Evolutionary conservation across 2,113 vertebrate genomes (phyloP).

Genomic region (Piaya cayana): DNA sequence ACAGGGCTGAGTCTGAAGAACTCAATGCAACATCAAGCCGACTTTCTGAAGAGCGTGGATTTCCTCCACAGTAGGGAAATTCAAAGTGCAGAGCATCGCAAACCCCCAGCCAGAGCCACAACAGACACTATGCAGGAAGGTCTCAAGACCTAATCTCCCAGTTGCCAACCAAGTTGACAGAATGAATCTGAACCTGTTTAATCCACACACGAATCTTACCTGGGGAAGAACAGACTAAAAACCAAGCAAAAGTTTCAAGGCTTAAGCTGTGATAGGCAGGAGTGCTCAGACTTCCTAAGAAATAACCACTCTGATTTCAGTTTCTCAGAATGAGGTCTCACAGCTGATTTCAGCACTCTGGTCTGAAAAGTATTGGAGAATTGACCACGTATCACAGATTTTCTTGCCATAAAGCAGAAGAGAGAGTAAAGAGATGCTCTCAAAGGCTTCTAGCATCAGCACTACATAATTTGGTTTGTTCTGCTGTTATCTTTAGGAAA

Average conservation of each 20-base stretch:
- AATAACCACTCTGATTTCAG: not conserved
- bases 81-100: not conserved
- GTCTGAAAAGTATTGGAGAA: not conserved
- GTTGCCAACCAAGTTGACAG: not conserved
- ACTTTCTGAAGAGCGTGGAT: not conserved
- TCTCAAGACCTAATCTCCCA: not conserved
- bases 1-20: not conserved
- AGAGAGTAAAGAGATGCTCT: not conserved
- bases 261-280: not conserved
- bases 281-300: not conserved
- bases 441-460: not conserved
- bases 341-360: not conserved
- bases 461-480: not conserved
- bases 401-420: not conserved
- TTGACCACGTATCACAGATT: not conserved
- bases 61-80: not conserved
- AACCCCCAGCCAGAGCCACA: not conserved
- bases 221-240: not conserved
- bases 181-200: not conserved
- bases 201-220: not conserved
- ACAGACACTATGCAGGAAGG: not conserved
- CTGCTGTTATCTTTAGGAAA: not conserved
- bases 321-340: not conserved
- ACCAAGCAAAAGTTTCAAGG: not conserved
- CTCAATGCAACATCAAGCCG: not conserved